Base-by-base conservation (phyloP, 2,797 vertebrate species). In the Halcyon chelicuti region DNA sequence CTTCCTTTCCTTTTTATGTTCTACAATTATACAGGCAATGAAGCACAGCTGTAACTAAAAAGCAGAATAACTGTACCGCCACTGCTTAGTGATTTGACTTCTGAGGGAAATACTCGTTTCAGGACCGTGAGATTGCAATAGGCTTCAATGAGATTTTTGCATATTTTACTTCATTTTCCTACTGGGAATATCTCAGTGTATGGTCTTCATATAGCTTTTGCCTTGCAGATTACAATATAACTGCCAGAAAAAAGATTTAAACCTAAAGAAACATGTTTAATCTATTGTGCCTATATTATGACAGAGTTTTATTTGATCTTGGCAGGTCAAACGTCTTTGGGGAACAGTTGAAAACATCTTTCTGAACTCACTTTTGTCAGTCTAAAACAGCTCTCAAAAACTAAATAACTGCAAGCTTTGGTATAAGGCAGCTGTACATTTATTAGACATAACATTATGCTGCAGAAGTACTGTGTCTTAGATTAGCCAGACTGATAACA, bases 301-400 rank as follows among this genome's bases (percentile, higher is more conserved):
- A 97, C 82, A 92, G 85, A 92, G 62, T 96, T 97, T 96, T 96
- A 88, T 97, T 98, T 98, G 95, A 97, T 97, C 92, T 97, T 97
- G 92, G 96, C 94, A 95, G 80, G 78, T 93, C 63, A 55, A 94
- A 84, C 3, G 0, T 42, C 93, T 96, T 81, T 12, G 29, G 87
- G 75, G 71, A 97, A 96, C 91, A 94, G 96, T 96, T 97, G 94
- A 96, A 98, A 98, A 97, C 94, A 87, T 97, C 93, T 96, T 98
- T 97, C 96, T 90, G 76, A 94, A 97, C 33, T 88, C 77, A 75
- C 96, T 91, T 80, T 47, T 88, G 46, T 77, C 46, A 78, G 93
- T 92, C 93, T 97, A 93, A 96, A 97, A 63, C 85, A 96, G 81
- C 35, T 83, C 61, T 97, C 78, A 88, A 83, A 96, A 96, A 80